phyloP scores from a whole-genome alignment of 2,797 vertebrate species.

The Hydrocynus forskahlii region DNA sequence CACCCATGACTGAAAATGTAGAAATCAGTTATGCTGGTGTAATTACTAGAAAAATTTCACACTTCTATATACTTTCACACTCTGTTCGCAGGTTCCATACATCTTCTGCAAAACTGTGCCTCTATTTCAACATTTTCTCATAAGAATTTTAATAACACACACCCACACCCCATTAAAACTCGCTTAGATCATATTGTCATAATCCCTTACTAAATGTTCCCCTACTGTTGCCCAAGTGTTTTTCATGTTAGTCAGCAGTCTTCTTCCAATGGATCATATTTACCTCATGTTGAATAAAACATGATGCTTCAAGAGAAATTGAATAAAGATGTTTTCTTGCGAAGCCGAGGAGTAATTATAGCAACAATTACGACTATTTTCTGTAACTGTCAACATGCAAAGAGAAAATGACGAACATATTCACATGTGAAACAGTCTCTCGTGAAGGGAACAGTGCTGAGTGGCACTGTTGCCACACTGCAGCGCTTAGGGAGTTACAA shows the following conservation, averaged over 20 bases:
- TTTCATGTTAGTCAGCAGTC: slow-evolving; percentile 34
- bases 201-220: not conserved
- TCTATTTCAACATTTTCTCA: not conserved
- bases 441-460: slow-evolving; percentile 1
- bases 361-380: not conserved
- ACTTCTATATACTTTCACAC: not conserved
- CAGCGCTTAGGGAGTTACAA: slow-evolving; percentile 7
- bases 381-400: not conserved
- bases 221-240: not conserved
- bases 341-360: not conserved
- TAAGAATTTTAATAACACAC: not conserved
- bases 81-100: not conserved
- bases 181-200: not conserved
- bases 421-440: slow-evolving; percentile 1
- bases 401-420: slow-evolving; percentile 6
- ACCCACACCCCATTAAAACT: not conserved
- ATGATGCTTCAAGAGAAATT: not conserved
- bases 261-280: not conserved
- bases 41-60: not conserved
- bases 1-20: no score
- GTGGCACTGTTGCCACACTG: slow-evolving; percentile 33
- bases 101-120: not conserved
- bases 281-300: slow-evolving; percentile 15
- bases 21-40: not conserved
- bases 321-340: not conserved